Percentiles rank a stretch among this genome's conserved stretches.
Conservation (phyloP, 2,797 vertebrate species). For the Antrozous pallidus region DNA sequence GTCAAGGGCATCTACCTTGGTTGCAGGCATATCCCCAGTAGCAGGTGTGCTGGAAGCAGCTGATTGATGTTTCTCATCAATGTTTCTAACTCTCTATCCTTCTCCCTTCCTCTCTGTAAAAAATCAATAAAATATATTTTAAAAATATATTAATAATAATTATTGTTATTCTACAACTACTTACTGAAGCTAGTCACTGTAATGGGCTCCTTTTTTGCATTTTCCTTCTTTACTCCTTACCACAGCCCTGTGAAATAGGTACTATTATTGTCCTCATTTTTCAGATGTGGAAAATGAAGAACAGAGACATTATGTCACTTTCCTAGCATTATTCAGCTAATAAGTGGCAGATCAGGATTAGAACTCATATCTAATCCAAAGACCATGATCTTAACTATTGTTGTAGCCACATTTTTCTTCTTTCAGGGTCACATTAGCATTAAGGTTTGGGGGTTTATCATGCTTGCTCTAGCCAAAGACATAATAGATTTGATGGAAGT, state of each 20-base stretch:
- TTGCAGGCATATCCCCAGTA: no score
- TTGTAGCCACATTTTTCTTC: slow-evolving; percentile 38
- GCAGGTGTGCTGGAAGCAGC: no score
- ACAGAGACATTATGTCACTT: slow-evolving; percentile 1
- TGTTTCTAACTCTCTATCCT: no score
- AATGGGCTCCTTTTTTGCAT: not conserved
- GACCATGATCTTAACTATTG: not conserved
- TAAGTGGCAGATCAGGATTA: not conserved
- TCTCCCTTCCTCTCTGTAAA: no score
- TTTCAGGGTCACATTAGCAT: not conserved
- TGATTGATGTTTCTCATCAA: no score
- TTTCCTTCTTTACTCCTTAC: slow-evolving; percentile 26
- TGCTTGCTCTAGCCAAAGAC: not conserved
- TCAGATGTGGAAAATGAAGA: not conserved
- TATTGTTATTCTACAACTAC: not conserved
- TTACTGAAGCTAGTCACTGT: slow-evolving; percentile 1
- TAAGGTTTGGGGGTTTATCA: not conserved
- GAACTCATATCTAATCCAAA: slow-evolving; percentile 45
- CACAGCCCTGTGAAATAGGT: not conserved
- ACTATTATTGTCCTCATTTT: not conserved
- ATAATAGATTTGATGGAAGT: not conserved
- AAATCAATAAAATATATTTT: no score
- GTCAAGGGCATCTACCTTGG: no score
- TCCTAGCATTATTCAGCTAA: slow-evolving; percentile 14
- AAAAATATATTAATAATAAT: slow-evolving; percentile 48